Conservation (phyloP, 2,797 vertebrate genomes). For the Coendou prehensilis region DNA sequence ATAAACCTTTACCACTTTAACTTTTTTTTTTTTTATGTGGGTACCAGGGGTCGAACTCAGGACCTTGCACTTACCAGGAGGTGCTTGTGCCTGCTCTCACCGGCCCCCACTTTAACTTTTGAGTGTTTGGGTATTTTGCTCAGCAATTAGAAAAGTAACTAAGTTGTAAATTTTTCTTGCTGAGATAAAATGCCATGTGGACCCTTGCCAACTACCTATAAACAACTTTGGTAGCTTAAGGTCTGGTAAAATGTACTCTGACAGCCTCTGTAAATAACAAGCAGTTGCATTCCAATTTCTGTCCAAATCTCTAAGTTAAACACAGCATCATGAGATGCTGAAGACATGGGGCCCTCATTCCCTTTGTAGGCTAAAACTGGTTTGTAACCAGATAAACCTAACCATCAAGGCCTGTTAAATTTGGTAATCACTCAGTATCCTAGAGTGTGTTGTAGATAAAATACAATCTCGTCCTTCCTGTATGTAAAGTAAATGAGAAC, state of each 20-base stretch:
- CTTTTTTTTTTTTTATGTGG: too few relatives aligned
- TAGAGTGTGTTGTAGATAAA: neutral
- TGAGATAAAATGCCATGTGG: slow-evolving; percentile 42
- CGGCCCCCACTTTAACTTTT: too few relatives aligned
- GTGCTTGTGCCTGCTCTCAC: too few relatives aligned
- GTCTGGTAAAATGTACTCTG: slow-evolving; percentile 51
- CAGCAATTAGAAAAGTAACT: neutral
- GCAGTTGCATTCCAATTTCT: slow-evolving; percentile 49
- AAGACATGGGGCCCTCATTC: neutral
- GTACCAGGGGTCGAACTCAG: too few relatives aligned
- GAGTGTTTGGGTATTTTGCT: too few relatives aligned
- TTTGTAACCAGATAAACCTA: neutral
- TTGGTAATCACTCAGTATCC: neutral
- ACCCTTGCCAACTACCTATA: slow-evolving; percentile 63
- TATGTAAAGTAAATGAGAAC: neutral
- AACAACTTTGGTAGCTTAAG: slow-evolving; percentile 57
- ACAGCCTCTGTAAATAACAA: slow-evolving; percentile 70
- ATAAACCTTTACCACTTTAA: too few relatives aligned
- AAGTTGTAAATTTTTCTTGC: slow-evolving; percentile 48
- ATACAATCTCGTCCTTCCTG: neutral
- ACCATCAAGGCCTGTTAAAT: neutral
- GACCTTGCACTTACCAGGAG: too few relatives aligned
- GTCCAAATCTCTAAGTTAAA: slow-evolving; percentile 51
- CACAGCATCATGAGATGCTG: neutral
- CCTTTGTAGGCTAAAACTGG: neutral